phyloP scores from a whole-genome alignment of 2,797 vertebrate genomes.

The Silurus aristotelis region DNA sequence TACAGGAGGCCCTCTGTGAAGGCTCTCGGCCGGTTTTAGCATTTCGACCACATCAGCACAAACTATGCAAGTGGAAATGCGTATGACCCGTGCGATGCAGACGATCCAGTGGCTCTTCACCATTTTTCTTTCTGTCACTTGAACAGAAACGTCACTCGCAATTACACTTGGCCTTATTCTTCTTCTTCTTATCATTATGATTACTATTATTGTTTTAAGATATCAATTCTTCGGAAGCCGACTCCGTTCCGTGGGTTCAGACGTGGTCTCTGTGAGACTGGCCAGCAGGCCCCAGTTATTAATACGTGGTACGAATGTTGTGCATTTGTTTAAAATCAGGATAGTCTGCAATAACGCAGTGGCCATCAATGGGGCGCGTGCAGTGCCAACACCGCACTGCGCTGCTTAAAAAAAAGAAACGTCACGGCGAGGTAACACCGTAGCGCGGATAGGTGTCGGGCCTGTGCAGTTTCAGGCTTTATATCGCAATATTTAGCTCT shows the following conservation, averaged over 20 bases:
- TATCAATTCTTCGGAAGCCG: constrained; percentile 97
- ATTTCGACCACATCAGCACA: constrained; percentile 67
- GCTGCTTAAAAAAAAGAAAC: constrained; percentile 82
- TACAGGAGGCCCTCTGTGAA: background rate
- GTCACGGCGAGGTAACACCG: constrained; percentile 71
- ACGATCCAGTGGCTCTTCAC: constrained; percentile 65
- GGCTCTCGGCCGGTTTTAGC: constrained; percentile 64
- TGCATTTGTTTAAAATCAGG: constrained; percentile 99
- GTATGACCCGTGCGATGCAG: constrained; percentile 63
- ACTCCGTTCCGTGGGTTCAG: constrained; percentile 93
- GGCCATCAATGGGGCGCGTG: constrained; percentile 87
- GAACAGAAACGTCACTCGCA: constrained; percentile 60
- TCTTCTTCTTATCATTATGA: constrained; percentile 68
- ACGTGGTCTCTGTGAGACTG: constrained; percentile 99
- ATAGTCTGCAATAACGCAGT: constrained; percentile 97
- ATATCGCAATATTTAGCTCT: background rate
- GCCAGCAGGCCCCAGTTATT: constrained; percentile 94
- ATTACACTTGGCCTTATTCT: constrained; percentile 78
- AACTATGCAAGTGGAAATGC: constrained; percentile 83
- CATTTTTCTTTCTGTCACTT: constrained; percentile 35
- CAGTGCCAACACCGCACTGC: constrained; percentile 94
- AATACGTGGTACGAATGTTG: constrained; percentile 99
- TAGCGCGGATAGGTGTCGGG: constrained; percentile 72
- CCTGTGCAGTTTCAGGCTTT: background rate
- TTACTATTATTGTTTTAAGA: constrained; percentile 85